Conservation (phyloP, 2,113 vertebrate species). For the Cyprinodon variegatus region DNA sequence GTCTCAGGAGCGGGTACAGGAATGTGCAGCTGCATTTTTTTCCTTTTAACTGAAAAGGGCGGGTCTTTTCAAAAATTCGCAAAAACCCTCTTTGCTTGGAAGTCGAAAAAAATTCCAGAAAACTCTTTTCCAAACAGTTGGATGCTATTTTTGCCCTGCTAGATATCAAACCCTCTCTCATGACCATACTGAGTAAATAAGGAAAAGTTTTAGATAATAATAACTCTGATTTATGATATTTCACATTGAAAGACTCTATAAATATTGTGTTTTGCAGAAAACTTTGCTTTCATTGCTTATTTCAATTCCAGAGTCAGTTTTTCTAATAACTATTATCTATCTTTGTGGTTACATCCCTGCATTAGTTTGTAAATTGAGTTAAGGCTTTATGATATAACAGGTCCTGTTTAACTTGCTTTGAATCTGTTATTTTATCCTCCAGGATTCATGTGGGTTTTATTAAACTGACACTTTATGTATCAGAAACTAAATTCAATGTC, state of each 20-base stretch:
- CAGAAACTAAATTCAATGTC: conserved; percentile 25
- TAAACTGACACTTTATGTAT: conserved; percentile 10
- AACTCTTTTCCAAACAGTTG: too few relatives aligned
- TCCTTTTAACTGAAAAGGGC: too few relatives aligned
- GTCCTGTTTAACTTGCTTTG: neutral
- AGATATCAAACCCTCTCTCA: too few relatives aligned
- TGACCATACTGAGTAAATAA: neutral
- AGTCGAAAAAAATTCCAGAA: too few relatives aligned
- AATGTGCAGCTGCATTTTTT: too few relatives aligned
- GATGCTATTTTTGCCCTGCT: too few relatives aligned
- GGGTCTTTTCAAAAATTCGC: too few relatives aligned
- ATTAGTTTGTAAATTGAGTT: neutral
- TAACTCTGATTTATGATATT: conserved; percentile 16
- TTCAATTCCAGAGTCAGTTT: neutral
- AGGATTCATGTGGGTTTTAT: neutral
- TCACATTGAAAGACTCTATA: conserved; percentile 23
- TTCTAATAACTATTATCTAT: neutral
- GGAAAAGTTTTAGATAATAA: conserved; percentile 20
- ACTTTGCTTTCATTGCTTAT: conserved; percentile 9
- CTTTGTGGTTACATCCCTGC: neutral
- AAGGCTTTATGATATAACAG: neutral
- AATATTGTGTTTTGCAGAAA: conserved; percentile 18
- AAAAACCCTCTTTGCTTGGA: too few relatives aligned
- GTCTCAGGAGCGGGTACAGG: too few relatives aligned
- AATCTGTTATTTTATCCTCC: neutral